Percentiles rank a stretch among this genome's conserved stretches.
Evolutionary conservation across 2,888 invertebrate species (phyloP).

Genomic region (Volucella zonaria): DNA sequence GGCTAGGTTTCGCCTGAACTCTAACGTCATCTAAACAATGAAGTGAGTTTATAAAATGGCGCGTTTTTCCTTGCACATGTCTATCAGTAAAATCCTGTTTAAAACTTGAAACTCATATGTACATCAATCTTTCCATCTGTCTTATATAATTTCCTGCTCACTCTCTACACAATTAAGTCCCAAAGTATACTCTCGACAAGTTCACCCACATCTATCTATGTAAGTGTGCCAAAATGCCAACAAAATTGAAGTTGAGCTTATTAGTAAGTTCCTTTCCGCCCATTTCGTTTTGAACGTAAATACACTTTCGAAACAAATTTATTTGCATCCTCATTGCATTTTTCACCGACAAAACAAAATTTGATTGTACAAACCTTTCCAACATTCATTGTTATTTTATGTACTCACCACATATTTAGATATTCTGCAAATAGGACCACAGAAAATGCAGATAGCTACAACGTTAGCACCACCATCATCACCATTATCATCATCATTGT

Average conservation of each 20-base stretch:
- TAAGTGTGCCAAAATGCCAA: too few relatives aligned
- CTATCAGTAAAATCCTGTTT: too few relatives aligned
- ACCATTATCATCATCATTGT: slow-evolving; percentile 62
- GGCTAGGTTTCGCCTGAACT: too few relatives aligned
- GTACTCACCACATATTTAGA: slow-evolving; percentile 26
- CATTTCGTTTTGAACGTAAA: slow-evolving; percentile 30
- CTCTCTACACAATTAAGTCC: too few relatives aligned
- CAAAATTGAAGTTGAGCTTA: background rate
- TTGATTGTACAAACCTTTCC: slow-evolving; percentile 49
- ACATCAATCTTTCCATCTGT: too few relatives aligned
- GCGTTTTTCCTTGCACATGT: too few relatives aligned
- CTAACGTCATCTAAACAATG: too few relatives aligned
- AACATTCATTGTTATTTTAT: slow-evolving; percentile 30
- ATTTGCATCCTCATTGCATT: slow-evolving; percentile 58
- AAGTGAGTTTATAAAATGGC: too few relatives aligned
- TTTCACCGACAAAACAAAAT: slow-evolving; percentile 56
- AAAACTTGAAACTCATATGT: too few relatives aligned
- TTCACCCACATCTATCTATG: too few relatives aligned
- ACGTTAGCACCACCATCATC: slow-evolving; percentile 44
- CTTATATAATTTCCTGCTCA: too few relatives aligned
- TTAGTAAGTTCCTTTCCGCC: slow-evolving; percentile 9
- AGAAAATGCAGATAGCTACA: slow-evolving; percentile 37
- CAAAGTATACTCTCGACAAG: too few relatives aligned
- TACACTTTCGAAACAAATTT: slow-evolving; percentile 34
- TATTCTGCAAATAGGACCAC: slow-evolving; percentile 35